Base-by-base conservation (phyloP, 2,888 invertebrate species). In the Mythimna impura region DNA sequence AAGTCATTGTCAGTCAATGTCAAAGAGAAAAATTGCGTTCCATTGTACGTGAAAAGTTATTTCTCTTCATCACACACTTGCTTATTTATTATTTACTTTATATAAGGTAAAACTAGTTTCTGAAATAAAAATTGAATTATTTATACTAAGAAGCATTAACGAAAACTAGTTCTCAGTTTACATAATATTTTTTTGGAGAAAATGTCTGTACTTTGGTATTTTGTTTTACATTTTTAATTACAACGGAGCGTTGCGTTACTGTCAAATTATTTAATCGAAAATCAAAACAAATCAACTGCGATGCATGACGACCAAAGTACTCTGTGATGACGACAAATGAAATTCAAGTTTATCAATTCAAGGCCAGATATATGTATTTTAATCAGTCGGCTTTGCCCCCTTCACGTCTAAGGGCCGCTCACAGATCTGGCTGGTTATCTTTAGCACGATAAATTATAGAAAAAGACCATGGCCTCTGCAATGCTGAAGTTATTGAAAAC, bases 341-440 rank as follows among this genome's bases (percentile, higher is more conserved):
- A 79, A 82, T 84, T 86, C 83, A 85, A 81, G 80, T 92, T 95
- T 95, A 96, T 95, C 94, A 93, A 92, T 92, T 93, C 94, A 96
- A 96, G 96, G 96, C 94, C 93, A 93, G 89, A 91, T 90, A 91
- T 91, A 93, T 91, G 91, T 93, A 93, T 93, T 94, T 90, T 93
- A 94, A 94, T 95, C 94, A 94, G 94, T 94, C 85, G 90, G 91
- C 89, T 90, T 90, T 88, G 89, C 89, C 90, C 90, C 88, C 86
- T 89, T 86, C 85, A 80, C 85, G 88, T 84, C 74, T 80, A 85
- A 87, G 87, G 89, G 90, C 89, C 89, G 89, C 86, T 89, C 81
- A 81, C 43, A 70, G 57, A 82, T 57, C 83, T 78, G 76, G 71
- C 83, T 64, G 68, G 65, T 76, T 85, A 82, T 76, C 78, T 74